Conservation (phyloP, 2,888 invertebrate genomes). For the Dryobota labecula region DNA sequence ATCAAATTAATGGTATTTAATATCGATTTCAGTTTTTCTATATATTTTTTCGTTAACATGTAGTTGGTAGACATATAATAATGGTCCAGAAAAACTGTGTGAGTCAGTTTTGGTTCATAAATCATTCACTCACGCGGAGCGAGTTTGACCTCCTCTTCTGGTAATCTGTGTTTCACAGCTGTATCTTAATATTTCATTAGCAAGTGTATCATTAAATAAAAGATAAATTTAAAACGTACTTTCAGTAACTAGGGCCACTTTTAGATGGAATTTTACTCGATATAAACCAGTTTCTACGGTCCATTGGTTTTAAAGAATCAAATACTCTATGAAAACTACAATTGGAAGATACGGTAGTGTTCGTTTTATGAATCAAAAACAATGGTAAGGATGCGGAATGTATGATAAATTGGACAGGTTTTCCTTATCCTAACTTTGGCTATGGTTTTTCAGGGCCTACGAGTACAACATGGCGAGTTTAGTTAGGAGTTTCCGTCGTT, state of each 20-base stretch:
- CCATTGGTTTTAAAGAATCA: no score
- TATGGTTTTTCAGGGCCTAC: no score
- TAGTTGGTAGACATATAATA: conserved; percentile 32
- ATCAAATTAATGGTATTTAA: conserved; percentile 52
- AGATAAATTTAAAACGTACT: conserved; percentile 33
- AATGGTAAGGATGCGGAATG: no score
- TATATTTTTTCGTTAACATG: conserved; percentile 14
- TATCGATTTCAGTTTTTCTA: conserved; percentile 50
- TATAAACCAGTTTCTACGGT: neutral
- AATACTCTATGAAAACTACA: no score
- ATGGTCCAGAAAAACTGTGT: conserved; percentile 26
- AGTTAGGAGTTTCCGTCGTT: no score
- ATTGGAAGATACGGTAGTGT: no score
- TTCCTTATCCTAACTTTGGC: no score
- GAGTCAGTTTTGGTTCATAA: conserved; percentile 37
- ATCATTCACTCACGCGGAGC: conserved; percentile 25
- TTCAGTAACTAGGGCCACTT: conserved; percentile 1
- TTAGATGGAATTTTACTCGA: neutral
- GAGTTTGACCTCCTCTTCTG: conserved; percentile 11
- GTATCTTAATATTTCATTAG: conserved; percentile 30
- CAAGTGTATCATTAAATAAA: conserved; percentile 11
- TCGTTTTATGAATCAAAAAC: no score
- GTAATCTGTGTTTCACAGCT: conserved; percentile 27
- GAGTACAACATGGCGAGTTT: no score
- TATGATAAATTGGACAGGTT: no score